phyloP scores from a whole-genome alignment of 2,888 invertebrate species.

The Sarcophaga carnaria region DNA sequence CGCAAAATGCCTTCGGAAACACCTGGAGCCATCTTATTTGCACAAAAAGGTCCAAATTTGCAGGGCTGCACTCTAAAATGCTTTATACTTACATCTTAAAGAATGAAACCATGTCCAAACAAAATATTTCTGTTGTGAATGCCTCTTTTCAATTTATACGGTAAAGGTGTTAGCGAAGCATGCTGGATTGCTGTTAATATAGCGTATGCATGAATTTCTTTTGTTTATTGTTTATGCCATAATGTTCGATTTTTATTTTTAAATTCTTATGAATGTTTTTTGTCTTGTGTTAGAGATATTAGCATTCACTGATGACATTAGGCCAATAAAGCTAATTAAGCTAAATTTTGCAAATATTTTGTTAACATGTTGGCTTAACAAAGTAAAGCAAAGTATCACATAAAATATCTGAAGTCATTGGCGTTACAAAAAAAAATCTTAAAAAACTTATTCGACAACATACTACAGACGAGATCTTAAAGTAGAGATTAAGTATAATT shows the following conservation, averaged over 20 bases:
- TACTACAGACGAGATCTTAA: conserved; percentile 52
- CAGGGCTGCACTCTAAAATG: too few species aligned
- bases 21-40: too few species aligned
- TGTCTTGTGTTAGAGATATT: conserved; percentile 40
- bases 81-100: too few species aligned
- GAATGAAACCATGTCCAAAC: too few species aligned
- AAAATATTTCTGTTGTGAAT: too few species aligned
- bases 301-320: conserved; percentile 64
- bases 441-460: conserved; percentile 21
- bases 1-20: too few species aligned
- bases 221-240: background rate
- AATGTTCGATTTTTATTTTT: conserved; percentile 12
- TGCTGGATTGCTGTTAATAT: too few species aligned
- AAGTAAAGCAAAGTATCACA: conserved; percentile 46
- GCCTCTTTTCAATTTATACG: too few species aligned
- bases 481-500: conserved; percentile 64
- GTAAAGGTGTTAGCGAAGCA: too few species aligned
- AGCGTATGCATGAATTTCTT: background rate
- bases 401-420: background rate
- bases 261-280: background rate
- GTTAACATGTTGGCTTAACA: conserved; percentile 61
- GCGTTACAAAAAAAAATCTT: background rate
- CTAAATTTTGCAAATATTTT: conserved; percentile 64
- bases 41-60: too few species aligned
- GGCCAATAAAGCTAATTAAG: conserved; percentile 66